Evolutionary conservation across 64 coral and sea anemone species (phyloP), one percentile per base, ranked within the genome.

Genomic region (Actinia equina): DNA sequence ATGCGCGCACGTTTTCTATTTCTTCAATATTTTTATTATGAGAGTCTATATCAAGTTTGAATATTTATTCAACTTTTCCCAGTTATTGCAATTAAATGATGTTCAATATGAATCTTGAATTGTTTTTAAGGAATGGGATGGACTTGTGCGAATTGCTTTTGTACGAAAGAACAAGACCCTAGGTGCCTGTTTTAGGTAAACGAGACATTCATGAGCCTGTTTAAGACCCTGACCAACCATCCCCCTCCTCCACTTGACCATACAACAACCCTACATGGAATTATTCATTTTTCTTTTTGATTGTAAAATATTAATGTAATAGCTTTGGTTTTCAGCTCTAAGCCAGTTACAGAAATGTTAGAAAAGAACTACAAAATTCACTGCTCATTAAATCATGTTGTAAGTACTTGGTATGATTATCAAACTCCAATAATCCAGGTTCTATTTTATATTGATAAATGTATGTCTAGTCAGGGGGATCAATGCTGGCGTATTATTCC

Each of bases 301-400:
- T 0, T 1, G 46, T 49, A 6, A 49, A 49, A 49, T 49, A 49
- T 49, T 49, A 49, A 49, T 49, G 4, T 4, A 49, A 49, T 49
- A 49, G 46, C 46, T 49, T 49, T 49, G 7, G 4, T 41, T 74
- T 74, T 37, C 69, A 99, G 97, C 44, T 99, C 97, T 69, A 83
- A 86, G 16, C 87, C 93, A 60, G 97, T 99, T 13, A 57, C 65
- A 54, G 97, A 99, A 59, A 87, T 99, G 91, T 82, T 99, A 84
- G 97, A 99, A 84, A 99, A 99, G 71, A 99, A 99, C 55, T 95
- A 99, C 88, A 99, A 90, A 90, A 93, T 99, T 45, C 97, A 99
- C 85, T 99, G 97, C 79, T 99, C 97, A 76, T 52, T 99, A 44
- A 95, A 99, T 53, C 82, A 90, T 53, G 90, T 99, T 41, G 97